phyloP scores from a whole-genome alignment of 2,888 invertebrate species.

The Octodonta nipae region DNA sequence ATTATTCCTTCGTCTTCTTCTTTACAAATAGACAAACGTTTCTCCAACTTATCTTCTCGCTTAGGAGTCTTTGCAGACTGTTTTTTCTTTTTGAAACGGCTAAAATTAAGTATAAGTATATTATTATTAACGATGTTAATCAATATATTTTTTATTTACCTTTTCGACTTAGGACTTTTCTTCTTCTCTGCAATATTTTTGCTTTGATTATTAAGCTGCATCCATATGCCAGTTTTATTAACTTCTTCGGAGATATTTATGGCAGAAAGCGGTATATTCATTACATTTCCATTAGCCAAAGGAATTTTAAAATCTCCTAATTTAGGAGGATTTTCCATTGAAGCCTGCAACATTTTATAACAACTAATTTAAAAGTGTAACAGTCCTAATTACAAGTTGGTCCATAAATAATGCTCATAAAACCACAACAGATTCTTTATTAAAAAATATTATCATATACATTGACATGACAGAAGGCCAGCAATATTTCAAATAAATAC shows the following conservation, averaged over 20 bases:
- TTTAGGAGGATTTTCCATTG: too few relatives aligned
- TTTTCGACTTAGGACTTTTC: constrained; percentile 19
- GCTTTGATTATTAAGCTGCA: constrained; percentile 67
- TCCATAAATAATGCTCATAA: too few relatives aligned
- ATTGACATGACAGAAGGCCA: too few relatives aligned
- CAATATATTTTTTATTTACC: constrained; percentile 10
- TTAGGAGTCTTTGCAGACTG: constrained; percentile 54
- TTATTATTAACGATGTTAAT: neutral
- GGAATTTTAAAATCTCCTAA: constrained; percentile 70
- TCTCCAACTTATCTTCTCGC: constrained; percentile 39
- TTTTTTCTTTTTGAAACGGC: constrained; percentile 48
- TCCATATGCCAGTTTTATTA: constrained; percentile 87
- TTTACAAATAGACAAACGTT: constrained; percentile 70
- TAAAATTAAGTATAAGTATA: too few relatives aligned
- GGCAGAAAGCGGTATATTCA: constrained; percentile 73
- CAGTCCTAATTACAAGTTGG: too few relatives aligned
- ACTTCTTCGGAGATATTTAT: constrained; percentile 90
- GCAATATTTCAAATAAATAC: too few relatives aligned
- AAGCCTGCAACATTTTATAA: too few relatives aligned
- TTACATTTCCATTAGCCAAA: constrained; percentile 75
- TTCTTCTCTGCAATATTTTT: constrained; percentile 33
- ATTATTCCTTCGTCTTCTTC: constrained; percentile 64
- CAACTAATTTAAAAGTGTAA: too few relatives aligned
- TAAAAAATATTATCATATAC: too few relatives aligned
- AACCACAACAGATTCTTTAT: too few relatives aligned